Percentiles rank a stretch among this genome's conserved stretches.
phyloP scores from a whole-genome alignment of 2,797 vertebrate species.

The Brachyalestes nurse region DNA sequence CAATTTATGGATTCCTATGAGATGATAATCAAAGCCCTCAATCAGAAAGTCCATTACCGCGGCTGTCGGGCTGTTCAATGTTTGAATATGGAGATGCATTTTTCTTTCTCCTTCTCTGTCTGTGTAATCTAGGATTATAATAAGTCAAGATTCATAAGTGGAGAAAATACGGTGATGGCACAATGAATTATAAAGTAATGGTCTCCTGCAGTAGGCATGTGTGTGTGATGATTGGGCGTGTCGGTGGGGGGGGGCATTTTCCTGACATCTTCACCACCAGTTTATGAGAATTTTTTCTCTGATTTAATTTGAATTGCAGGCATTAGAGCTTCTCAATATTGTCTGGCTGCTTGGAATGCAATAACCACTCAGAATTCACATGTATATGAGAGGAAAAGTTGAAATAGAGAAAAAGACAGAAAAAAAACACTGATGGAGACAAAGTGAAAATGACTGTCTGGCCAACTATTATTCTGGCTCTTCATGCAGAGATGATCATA shows the following conservation, averaged over 20 bases:
- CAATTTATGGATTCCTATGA: slow-evolving; percentile 13
- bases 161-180: slow-evolving; percentile 39
- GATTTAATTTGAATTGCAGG: slow-evolving; percentile 45
- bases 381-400: background rate
- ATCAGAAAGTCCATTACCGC: slow-evolving; percentile 45
- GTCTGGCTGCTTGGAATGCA: background rate
- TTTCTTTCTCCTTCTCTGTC: slow-evolving; percentile 15
- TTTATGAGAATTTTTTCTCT: slow-evolving; percentile 24
- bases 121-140: slow-evolving; percentile 41
- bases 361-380: background rate
- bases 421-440: background rate
- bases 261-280: slow-evolving; percentile 16
- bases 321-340: slow-evolving; percentile 17
- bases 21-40: slow-evolving; percentile 49
- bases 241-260: slow-evolving; percentile 3
- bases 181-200: slow-evolving; percentile 42
- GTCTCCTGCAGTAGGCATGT: slow-evolving; percentile 35
- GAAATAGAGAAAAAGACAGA: background rate
- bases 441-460: background rate
- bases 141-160: slow-evolving; percentile 49
- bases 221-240: background rate
- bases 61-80: slow-evolving; percentile 8
- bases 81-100: slow-evolving; percentile 10
- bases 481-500: slow-evolving; percentile 41
- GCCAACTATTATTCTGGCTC: slow-evolving; percentile 31